These are phyloP conservation scores for Dendrolimus kikuchii DNA, from an alignment of 1,140 invertebrate species.

Conservation along the genomic window DNA sequence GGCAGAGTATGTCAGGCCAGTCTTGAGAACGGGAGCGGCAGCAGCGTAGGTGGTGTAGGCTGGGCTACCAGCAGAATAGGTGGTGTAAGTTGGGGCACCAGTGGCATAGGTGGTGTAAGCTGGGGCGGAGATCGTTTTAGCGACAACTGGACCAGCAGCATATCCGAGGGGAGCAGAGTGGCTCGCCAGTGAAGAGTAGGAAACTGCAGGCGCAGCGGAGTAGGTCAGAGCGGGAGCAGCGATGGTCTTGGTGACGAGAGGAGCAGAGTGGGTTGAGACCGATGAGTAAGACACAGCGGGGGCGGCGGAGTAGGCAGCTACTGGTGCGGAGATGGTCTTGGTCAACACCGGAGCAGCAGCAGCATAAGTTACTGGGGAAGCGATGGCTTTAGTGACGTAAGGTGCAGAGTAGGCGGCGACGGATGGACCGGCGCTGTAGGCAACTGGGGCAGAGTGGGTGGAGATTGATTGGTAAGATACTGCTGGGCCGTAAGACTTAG, in stretches of 20 bases:
- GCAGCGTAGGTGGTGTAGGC: conserved; percentile 16
- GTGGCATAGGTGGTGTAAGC: conserved; percentile 13
- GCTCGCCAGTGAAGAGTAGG: background rate
- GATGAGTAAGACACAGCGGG: conserved; percentile 16
- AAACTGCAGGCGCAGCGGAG: conserved; percentile 3
- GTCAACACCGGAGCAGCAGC: conserved; percentile 13
- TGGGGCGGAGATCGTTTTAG: conserved; percentile 5
- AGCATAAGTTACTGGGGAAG: conserved; percentile 4
- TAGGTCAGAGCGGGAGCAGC: conserved; percentile 20
- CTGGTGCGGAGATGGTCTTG: conserved; percentile 16
- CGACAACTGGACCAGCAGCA: background rate
- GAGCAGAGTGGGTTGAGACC: conserved; percentile 10
- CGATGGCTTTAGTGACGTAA: conserved; percentile 4
- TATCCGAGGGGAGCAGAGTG: background rate
- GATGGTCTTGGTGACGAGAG: background rate
- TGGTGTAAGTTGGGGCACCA: conserved; percentile 10
- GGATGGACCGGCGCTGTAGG: conserved; percentile 16
- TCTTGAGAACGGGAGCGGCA: conserved; percentile 13
- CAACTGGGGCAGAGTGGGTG: conserved; percentile 21
- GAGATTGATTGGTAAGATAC: conserved; percentile 29
- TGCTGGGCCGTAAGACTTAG: conserved; percentile 19
- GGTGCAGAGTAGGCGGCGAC: conserved; percentile 6
- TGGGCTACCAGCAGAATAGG: conserved; percentile 11
- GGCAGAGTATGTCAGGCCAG: conserved; percentile 16
- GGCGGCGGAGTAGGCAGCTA: conserved; percentile 15